phyloP scores from a whole-genome alignment of 2,888 invertebrate genomes.

The Clusia tigrina region DNA sequence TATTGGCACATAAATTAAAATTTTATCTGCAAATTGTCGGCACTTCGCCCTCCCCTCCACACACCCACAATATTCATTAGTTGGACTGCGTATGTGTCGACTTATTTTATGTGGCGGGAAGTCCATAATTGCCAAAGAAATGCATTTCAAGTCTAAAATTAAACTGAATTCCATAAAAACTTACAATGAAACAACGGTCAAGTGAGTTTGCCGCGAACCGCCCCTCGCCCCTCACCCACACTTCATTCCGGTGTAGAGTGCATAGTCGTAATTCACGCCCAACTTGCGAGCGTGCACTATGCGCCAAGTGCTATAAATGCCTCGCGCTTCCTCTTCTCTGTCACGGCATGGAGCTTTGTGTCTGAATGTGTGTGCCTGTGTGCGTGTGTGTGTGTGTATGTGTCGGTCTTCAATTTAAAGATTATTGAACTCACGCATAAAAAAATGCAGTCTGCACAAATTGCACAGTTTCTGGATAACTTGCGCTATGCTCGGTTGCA shows the following conservation, averaged over 20 bases:
- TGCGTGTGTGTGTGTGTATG: no score
- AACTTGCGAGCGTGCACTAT: background rate
- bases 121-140: background rate
- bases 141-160: background rate
- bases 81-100: no score
- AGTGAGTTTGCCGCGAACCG: no score
- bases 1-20: no score
- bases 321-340: background rate
- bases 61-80: no score
- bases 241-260: background rate
- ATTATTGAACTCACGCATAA: slow-evolving; percentile 45
- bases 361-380: no score
- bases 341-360: no score
- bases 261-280: background rate
- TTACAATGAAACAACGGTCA: slow-evolving; percentile 1
- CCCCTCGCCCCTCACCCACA: no score
- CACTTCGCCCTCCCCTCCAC: no score
- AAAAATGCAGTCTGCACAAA: background rate
- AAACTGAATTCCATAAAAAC: background rate
- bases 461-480: background rate
- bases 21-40: no score
- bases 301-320: background rate
- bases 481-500: background rate
- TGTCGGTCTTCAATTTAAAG: slow-evolving; percentile 33
- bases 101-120: background rate